Percentiles rank a stretch among this genome's conserved stretches.
Evolutionary conservation across 2,797 vertebrate species (phyloP).

Genomic region (Coregonus suidteri): DNA sequence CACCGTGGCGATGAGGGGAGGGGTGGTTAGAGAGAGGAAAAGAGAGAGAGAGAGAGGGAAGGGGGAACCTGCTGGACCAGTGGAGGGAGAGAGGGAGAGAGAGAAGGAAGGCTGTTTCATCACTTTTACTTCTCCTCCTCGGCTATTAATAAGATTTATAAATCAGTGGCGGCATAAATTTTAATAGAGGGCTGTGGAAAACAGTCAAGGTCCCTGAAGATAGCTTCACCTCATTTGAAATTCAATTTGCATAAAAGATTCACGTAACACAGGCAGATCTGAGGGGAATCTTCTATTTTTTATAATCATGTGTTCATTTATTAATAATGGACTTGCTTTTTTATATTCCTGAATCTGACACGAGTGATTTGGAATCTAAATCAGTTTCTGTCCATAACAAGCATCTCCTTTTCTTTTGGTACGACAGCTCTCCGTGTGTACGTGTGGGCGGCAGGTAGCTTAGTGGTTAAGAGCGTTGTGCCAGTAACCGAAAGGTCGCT

Average conservation of each 20-base stretch:
- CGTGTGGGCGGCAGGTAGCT: too few species aligned
- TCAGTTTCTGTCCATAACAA: conserved; percentile 73
- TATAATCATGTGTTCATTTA: conserved; percentile 74
- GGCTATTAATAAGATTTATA: conserved; percentile 82
- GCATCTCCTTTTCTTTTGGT: conserved; percentile 42
- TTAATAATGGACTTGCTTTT: conserved; percentile 79
- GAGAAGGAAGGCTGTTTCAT: conserved; percentile 55
- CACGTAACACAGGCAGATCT: conserved; percentile 75
- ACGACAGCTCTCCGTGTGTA: conserved; percentile 24
- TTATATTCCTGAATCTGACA: conserved; percentile 67
- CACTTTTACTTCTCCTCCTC: conserved; percentile 66
- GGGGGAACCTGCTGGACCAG: conserved; percentile 54
- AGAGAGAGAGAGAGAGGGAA: conserved; percentile 42
- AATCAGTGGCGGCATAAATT: conserved; percentile 84
- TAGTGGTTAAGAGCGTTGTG: too few species aligned
- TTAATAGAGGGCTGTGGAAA: conserved; percentile 82
- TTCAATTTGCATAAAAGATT: conserved; percentile 91
- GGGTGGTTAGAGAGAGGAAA: conserved; percentile 37
- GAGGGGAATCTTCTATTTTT: conserved; percentile 73
- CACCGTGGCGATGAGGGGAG: conserved; percentile 37
- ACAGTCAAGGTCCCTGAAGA: conserved; percentile 77
- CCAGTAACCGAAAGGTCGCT: too few species aligned
- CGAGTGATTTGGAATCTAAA: conserved; percentile 74
- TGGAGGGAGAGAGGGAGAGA: conserved; percentile 49
- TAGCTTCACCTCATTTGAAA: conserved; percentile 81